A percentile compares a stretch with the other conserved stretches of the same genome.
These are phyloP conservation scores for Saccostrea cuccullata DNA, from an alignment of 1,140 invertebrate species.

Conservation along the genomic window DNA sequence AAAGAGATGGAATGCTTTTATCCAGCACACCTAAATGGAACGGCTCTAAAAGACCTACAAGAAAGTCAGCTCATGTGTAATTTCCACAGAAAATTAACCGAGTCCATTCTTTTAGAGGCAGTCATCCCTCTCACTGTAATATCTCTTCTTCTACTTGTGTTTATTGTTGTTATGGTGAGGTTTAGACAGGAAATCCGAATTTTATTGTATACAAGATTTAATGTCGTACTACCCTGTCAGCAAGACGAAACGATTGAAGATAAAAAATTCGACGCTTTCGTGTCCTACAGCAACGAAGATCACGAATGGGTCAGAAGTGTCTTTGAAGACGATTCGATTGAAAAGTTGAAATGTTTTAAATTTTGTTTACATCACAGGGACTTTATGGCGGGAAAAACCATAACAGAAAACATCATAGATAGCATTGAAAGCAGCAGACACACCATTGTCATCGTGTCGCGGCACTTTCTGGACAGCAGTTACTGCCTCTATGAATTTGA, in stretches of 20 bases:
- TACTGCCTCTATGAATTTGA: constrained; percentile 87
- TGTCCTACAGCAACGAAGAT: constrained; percentile 62
- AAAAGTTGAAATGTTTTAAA: constrained; percentile 54
- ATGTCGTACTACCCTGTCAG: constrained; percentile 69
- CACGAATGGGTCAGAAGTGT: constrained; percentile 61
- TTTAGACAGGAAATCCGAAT: constrained; percentile 69
- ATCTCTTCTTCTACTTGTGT: constrained; percentile 54
- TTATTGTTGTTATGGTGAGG: constrained; percentile 55
- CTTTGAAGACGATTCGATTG: constrained; percentile 48
- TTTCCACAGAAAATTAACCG: background rate
- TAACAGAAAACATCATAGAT: constrained; percentile 94
- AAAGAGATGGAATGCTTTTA: constrained; percentile 54
- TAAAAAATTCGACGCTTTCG: constrained; percentile 69
- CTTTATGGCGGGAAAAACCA: constrained; percentile 70
- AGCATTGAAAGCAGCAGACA: constrained; percentile 92
- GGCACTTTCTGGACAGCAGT: constrained; percentile 88
- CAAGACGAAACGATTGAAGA: constrained; percentile 50
- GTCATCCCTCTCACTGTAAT: constrained; percentile 58
- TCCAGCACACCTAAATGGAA: constrained; percentile 52
- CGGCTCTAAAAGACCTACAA: constrained; percentile 44
- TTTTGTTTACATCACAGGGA: constrained; percentile 74
- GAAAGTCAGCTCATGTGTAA: constrained; percentile 49
- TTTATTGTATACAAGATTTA: constrained; percentile 68
- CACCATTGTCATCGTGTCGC: constrained; percentile 95
- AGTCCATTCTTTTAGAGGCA: constrained; percentile 38